Base-by-base conservation (phyloP, 2,113 vertebrate species). In the Haemorhous mexicanus region DNA sequence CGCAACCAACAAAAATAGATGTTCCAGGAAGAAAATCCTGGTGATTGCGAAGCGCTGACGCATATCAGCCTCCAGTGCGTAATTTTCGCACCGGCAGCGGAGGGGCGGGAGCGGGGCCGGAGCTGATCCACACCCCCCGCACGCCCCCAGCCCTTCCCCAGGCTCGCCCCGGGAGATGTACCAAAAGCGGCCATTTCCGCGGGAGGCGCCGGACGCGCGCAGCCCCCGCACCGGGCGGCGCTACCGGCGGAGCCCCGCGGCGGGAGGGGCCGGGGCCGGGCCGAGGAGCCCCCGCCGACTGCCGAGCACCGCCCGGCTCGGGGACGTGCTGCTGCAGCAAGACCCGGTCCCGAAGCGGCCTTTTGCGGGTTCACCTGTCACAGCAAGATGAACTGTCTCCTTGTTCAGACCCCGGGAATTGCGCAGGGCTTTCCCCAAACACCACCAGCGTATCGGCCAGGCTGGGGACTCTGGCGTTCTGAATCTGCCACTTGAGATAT, bases 81-180 rank as follows among this genome's bases (percentile, higher is more conserved):
- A 73, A 74, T 93, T 84, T 84, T 93, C 47, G 68, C 61, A 81
- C 35, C 47, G 50, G 69, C 49, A 72, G 69, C 66, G 50, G 62
- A 50, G 61, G 84, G 83, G 79, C 49, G 77, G 77, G 43, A 66
- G 53, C 44, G 62, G 33, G 39, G 58, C 62, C 18, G 64, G 55
- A 68, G 67, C 67, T 43, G 73, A 22, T 77, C 14, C 84, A 19
- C 84, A 44, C 53, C 55, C 63, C 84, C 46, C 84, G 74, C 74
- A 87, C 74, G 47, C 74, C 84, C 72, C 46, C 55, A 7, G 64
- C 55, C 32, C 72, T 50, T 55, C 72, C 30, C 37, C 62, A 1
- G 70, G 61, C 62, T 67, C 35, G 70, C 72, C 44, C 33, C 44
- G 32, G 19, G 10, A 41, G 30, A 16, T 11, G 61, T 33, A 22